Conservation (phyloP, 2,113 vertebrate genomes). For the Spermophilus dauricus region DNA sequence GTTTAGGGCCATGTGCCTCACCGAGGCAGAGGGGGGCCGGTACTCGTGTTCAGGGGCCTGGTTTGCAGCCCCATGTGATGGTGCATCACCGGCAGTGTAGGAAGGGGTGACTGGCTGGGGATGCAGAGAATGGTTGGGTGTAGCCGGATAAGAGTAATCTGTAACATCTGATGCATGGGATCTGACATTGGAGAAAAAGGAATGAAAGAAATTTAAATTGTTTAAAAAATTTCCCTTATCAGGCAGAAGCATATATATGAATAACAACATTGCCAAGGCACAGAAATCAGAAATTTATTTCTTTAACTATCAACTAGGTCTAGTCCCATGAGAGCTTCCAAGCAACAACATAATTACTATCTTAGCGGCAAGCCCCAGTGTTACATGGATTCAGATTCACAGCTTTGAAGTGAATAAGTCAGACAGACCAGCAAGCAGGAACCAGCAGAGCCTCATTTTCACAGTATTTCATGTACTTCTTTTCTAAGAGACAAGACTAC, state of each 20-base stretch:
- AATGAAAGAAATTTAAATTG: background rate
- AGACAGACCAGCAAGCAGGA: conserved; percentile 44
- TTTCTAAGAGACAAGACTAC: conserved; percentile 33
- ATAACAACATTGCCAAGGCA: background rate
- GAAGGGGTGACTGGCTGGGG: conserved; percentile 90
- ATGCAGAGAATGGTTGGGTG: conserved; percentile 95
- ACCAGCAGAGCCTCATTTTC: background rate
- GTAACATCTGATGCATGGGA: conserved; percentile 93
- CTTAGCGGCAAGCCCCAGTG: conserved; percentile 69
- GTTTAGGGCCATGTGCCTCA: conserved; percentile 93
- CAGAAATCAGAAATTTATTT: background rate
- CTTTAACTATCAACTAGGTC: background rate
- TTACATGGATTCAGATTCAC: conserved; percentile 56
- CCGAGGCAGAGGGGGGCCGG: conserved; percentile 91
- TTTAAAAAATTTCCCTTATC: background rate
- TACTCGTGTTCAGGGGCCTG: conserved; percentile 93
- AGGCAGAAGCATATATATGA: background rate
- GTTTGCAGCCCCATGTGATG: conserved; percentile 85
- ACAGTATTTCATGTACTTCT: background rate
- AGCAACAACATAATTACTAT: conserved; percentile 45
- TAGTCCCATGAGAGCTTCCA: conserved; percentile 59
- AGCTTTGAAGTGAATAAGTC: conserved; percentile 53
- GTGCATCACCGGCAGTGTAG: conserved; percentile 85
- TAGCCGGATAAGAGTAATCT: conserved; percentile 94
- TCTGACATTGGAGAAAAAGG: conserved; percentile 86